Base-by-base conservation (phyloP, 2,113 vertebrate genomes). In the Epinephelus fuscoguttatus region DNA sequence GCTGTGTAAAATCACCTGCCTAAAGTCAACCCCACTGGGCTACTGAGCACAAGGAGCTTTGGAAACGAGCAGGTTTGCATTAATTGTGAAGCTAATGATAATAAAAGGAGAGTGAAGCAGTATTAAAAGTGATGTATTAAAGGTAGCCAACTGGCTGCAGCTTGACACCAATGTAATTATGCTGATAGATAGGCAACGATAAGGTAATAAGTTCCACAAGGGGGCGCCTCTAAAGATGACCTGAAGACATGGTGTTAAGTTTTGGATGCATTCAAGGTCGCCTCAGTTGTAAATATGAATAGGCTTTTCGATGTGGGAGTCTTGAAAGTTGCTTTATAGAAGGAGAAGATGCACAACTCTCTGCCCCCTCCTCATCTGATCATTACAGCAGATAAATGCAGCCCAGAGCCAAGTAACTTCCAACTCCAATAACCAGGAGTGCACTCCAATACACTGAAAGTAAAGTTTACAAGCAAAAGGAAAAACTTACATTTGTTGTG, bases 401-500 rank as follows among this genome's bases (percentile, higher is more conserved):
- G 66, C 59, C 47, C 75, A 47, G 30, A 80, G 61, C 21, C 45
- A 15, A 19, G 40, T 23, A 55, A 80, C 66, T 50, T 18, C 40
- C 13, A 17, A 37, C 33, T 11, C 57, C 8, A 12, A 52, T 3
- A 52, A 57, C 0, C 64, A 9, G 68, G 55, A 25, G 30, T 2
- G 40, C 14, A 52, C 37, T 70, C 45, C 62, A 68, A 45, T 45
- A 49, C 76, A 64, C 21, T 19, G 2, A 77, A 75, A 78, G 57
- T 56, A 56, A 87, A 93, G 25, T 88, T 84, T 12, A 77, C 33
- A 84, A 81, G 59, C 78, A 82, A 84, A 79, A 63, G 23, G 21
- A 62, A 17, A 11, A 91, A 95, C 95, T 95, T 91, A 95, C 95
- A 84, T 90, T 53, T 84, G 50, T 75, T 21, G 82, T 42, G 21